Evolutionary conservation across 2,888 invertebrate genomes (phyloP).

Genomic region (Megaustenia siamemsis): DNA sequence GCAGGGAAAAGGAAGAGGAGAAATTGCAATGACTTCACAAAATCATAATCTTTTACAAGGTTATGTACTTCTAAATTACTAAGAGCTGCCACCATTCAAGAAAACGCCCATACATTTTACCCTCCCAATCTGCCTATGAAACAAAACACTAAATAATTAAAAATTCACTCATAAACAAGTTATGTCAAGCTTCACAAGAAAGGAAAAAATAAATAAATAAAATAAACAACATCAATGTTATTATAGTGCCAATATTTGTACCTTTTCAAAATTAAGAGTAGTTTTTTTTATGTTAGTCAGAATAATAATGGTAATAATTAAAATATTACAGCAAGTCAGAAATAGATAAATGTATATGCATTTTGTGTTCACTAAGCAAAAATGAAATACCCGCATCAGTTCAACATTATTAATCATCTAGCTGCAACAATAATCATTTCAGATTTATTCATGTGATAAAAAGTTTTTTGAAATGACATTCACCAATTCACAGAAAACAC

Average conservation of each 20-base stretch:
- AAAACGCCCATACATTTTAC: neutral
- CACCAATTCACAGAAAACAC: neutral
- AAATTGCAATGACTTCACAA: neutral
- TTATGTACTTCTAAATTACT: neutral
- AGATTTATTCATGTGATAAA: neutral
- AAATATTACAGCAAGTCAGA: neutral
- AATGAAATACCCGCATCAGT: constrained; percentile 37
- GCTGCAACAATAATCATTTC: neutral
- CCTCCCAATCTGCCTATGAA: no score
- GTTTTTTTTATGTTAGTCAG: no score
- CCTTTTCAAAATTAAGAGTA: no score
- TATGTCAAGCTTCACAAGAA: no score
- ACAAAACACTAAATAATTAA: no score
- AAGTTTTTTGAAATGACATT: neutral
- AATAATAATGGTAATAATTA: neutral
- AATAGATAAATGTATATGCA: constrained; percentile 30
- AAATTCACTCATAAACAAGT: no score
- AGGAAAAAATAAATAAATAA: no score
- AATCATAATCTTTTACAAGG: neutral
- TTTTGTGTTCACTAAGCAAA: constrained; percentile 34
- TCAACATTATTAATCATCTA: constrained; percentile 14
- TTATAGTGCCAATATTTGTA: no score
- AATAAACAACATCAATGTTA: no score
- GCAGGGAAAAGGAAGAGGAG: no score
- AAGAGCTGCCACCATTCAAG: neutral